phyloP scores from a whole-genome alignment of 2,797 vertebrate species.

The Siniperca obscura region DNA sequence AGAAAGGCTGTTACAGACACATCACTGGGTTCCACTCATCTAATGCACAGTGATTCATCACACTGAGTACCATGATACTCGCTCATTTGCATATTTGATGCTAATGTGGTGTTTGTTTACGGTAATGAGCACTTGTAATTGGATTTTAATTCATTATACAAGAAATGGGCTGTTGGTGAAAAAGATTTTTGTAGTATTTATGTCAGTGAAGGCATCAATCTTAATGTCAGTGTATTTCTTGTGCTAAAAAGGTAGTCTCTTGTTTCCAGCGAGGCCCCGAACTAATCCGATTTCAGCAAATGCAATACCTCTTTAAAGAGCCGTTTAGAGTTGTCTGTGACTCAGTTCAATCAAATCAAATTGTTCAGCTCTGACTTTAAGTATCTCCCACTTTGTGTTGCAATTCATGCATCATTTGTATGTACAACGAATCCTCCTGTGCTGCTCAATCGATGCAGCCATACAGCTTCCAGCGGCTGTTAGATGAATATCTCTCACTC shows the following conservation, averaged over 20 bases:
- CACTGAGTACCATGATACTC: constrained; percentile 55
- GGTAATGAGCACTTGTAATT: constrained; percentile 72
- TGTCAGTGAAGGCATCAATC: constrained; percentile 43
- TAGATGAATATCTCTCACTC: constrained; percentile 51
- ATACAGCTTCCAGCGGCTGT: constrained; percentile 53
- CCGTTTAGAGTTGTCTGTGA: constrained; percentile 49
- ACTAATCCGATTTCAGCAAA: constrained; percentile 45
- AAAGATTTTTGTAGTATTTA: constrained; percentile 19
- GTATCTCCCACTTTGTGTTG: constrained; percentile 40
- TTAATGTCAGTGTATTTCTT: constrained; percentile 24
- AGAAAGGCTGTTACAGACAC: constrained; percentile 35
- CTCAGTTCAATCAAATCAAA: constrained; percentile 64
- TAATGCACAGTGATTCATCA: constrained; percentile 61
- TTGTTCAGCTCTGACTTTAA: constrained; percentile 55
- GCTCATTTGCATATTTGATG: constrained; percentile 67
- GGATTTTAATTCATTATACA: constrained; percentile 70
- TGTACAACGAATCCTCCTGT: constrained; percentile 49
- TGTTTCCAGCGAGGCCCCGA: constrained; percentile 28
- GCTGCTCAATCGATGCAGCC: constrained; percentile 54
- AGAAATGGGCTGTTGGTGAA: constrained; percentile 42
- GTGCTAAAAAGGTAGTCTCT: constrained; percentile 35
- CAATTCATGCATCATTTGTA: constrained; percentile 60
- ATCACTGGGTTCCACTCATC: constrained; percentile 32
- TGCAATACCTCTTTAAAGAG: constrained; percentile 46
- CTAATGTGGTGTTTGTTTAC: constrained; percentile 76